A percentile compares a stretch with the other conserved stretches of the same genome.
phyloP scores from a whole-genome alignment of 2,888 invertebrate genomes.

The Bhutanitis thaidina region DNA sequence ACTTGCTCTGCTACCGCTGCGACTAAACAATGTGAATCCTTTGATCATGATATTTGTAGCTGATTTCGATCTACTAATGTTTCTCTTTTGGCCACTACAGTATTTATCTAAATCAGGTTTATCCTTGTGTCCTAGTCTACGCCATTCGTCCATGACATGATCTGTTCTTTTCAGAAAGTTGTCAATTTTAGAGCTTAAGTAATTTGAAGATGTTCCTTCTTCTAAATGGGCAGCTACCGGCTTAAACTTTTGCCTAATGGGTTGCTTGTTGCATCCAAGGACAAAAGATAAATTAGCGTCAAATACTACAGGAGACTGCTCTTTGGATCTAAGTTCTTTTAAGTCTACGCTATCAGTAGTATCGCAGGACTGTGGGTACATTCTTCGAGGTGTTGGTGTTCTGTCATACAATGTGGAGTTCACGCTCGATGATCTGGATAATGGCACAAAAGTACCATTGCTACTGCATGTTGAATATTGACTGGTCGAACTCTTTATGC shows the following conservation, averaged over 20 bases:
- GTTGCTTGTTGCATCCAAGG: slow-evolving; percentile 85
- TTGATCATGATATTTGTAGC: slow-evolving; percentile 91
- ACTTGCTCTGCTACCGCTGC: slow-evolving; percentile 77
- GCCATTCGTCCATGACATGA: slow-evolving; percentile 94
- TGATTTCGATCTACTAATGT: slow-evolving; percentile 83
- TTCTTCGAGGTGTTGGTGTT: slow-evolving; percentile 82
- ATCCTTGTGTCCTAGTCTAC: slow-evolving; percentile 82
- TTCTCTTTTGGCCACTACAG: slow-evolving; percentile 52
- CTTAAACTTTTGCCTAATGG: slow-evolving; percentile 83
- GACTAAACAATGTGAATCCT: slow-evolving; percentile 85
- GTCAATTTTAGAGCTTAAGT: slow-evolving; percentile 86
- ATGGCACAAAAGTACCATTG: slow-evolving; percentile 61
- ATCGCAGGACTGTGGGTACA: slow-evolving; percentile 83
- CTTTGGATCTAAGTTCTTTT: slow-evolving; percentile 82
- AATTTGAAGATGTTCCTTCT: slow-evolving; percentile 87
- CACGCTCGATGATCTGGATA: slow-evolving; percentile 67
- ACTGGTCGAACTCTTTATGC: slow-evolving; percentile 61
- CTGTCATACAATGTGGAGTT: slow-evolving; percentile 59
- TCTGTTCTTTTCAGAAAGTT: slow-evolving; percentile 90
- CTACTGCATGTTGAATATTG: slow-evolving; percentile 73
- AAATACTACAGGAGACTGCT: slow-evolving; percentile 89
- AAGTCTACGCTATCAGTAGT: slow-evolving; percentile 68
- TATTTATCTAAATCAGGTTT: slow-evolving; percentile 61
- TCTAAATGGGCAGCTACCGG: slow-evolving; percentile 89
- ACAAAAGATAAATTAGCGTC: slow-evolving; percentile 91